These are phyloP conservation scores for Aphaenogaster ashmeadi DNA, from an alignment of 1,140 invertebrate species.

Conservation along the genomic window DNA sequence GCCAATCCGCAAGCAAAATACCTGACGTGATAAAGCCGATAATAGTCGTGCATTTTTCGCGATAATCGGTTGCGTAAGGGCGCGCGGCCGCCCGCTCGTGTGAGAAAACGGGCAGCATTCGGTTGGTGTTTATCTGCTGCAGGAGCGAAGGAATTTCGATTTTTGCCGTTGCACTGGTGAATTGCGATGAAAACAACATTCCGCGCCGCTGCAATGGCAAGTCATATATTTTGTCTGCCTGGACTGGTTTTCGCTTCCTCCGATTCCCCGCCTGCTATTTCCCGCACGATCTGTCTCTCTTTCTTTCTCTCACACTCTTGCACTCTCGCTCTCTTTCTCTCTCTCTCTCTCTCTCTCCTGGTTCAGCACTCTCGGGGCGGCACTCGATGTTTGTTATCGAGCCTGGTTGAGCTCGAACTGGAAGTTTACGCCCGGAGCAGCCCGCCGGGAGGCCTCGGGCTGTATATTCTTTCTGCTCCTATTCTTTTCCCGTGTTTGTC, in stretches of 20 bases:
- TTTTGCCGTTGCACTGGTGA: conserved; percentile 32
- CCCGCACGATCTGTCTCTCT: neutral
- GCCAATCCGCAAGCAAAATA: neutral
- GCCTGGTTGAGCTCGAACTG: conserved; percentile 41
- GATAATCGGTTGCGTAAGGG: conserved; percentile 16
- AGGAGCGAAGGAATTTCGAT: conserved; percentile 43
- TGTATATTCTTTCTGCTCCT: conserved; percentile 38
- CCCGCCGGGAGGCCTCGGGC: conserved; percentile 5
- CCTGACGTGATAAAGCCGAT: neutral
- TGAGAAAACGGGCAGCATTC: conserved; percentile 11
- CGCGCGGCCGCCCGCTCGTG: neutral
- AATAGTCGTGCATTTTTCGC: neutral
- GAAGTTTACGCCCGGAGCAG: conserved; percentile 46
- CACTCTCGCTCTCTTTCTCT: neutral
- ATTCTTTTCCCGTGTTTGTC: conserved; percentile 39
- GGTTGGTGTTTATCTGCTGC: conserved; percentile 36
- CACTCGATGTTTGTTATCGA: conserved; percentile 62
- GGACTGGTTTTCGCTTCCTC: conserved; percentile 54
- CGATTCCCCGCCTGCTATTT: conserved; percentile 6
- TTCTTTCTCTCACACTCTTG: neutral
- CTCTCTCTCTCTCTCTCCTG: neutral
- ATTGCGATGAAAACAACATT: conserved; percentile 65
- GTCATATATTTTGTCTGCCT: conserved; percentile 56
- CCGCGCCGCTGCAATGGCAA: conserved; percentile 32
- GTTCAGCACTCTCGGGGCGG: conserved; percentile 41